phyloP scores from a whole-genome alignment of 2,113 vertebrate species.

The Choloepus hoffmanni region DNA sequence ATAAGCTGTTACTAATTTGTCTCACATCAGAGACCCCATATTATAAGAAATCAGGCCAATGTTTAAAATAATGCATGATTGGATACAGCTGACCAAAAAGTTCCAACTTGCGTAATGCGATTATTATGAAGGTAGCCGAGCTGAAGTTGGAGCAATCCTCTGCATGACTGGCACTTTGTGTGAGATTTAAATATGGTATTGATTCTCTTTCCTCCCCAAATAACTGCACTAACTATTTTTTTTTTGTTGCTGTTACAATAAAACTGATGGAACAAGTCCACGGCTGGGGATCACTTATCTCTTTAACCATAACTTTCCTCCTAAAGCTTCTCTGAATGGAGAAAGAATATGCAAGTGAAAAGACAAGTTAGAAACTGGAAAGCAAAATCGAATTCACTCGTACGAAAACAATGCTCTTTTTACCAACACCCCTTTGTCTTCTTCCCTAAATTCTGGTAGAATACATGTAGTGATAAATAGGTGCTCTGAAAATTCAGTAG shows the following conservation, averaged over 20 bases:
- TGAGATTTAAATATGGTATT: neutral
- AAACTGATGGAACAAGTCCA: neutral
- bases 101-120: neutral
- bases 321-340: conserved; percentile 19
- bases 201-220: neutral
- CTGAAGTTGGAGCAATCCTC: neutral
- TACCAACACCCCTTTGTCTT: neutral
- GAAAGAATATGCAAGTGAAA: conserved; percentile 34
- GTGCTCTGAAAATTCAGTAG: neutral
- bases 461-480: neutral
- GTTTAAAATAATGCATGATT: neutral
- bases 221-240: neutral
- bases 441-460: neutral
- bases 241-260: neutral
- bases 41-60: neutral
- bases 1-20: neutral
- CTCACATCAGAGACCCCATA: neutral
- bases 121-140: neutral
- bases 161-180: neutral
- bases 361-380: neutral
- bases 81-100: conserved; percentile 7
- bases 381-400: neutral
- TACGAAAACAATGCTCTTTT: neutral
- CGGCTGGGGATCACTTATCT: neutral
- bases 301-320: neutral